Percentiles rank a stretch among this genome's conserved stretches.
phyloP scores from a whole-genome alignment of 2,888 invertebrate species.

The Molorchus minor region DNA sequence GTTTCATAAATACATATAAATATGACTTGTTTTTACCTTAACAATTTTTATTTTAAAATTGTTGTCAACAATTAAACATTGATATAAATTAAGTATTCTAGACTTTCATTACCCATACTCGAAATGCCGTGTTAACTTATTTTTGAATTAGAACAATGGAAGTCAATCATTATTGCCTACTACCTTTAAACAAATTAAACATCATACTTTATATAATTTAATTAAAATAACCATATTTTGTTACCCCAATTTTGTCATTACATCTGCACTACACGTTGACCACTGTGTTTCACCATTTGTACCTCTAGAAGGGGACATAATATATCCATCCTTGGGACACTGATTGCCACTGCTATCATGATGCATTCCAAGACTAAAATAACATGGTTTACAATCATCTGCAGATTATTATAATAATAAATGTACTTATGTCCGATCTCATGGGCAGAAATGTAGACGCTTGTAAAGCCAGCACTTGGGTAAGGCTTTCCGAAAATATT shows the following conservation, averaged over 20 bases:
- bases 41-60: too few relatives aligned
- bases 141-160: too few relatives aligned
- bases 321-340: slow-evolving; percentile 80
- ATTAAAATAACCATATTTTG: not conserved
- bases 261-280: slow-evolving; percentile 78
- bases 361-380: slow-evolving; percentile 79
- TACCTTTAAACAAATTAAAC: too few relatives aligned
- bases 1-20: too few relatives aligned
- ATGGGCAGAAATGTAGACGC: slow-evolving; percentile 83
- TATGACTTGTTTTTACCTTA: too few relatives aligned
- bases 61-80: too few relatives aligned
- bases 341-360: slow-evolving; percentile 78
- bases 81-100: too few relatives aligned
- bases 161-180: too few relatives aligned
- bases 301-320: slow-evolving; percentile 84
- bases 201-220: too few relatives aligned
- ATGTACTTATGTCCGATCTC: slow-evolving; percentile 86
- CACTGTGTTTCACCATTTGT: slow-evolving; percentile 80
- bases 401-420: not conserved
- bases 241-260: slow-evolving; percentile 70
- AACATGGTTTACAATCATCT: not conserved
- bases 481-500: slow-evolving; percentile 80
- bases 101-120: too few relatives aligned
- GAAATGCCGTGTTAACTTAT: too few relatives aligned
- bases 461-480: slow-evolving; percentile 85